Base-by-base conservation (phyloP, 2,888 invertebrate genomes). In the Stenichneumon culpator region DNA sequence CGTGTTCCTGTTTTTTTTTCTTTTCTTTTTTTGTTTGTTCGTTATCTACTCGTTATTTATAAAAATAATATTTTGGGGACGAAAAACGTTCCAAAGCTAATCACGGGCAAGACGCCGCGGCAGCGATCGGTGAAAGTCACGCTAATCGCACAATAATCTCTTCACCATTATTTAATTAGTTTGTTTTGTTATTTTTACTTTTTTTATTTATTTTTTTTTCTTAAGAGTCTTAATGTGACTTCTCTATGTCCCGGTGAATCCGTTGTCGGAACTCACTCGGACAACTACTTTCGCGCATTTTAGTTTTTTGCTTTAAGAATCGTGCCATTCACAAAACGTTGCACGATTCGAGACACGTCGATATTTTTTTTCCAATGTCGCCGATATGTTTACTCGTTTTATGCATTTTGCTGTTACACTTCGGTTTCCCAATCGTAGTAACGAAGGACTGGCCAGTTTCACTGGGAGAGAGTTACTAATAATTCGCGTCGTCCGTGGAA, bases 31-130 rank as follows among this genome's bases (percentile, higher is more conserved):
- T 69, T 54, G 22, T 39, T 44, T 63, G 39, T 70, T 19, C 22
- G 52, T 87, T 86, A 88, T 88, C 83, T 87, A 86, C 89, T 90
- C 89, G 88, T 91, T 92, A 91, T 93, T 91, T 93, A 93, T 92
- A 93, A 93, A 93, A 93, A 93, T 93, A 93, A 93, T 91, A 91
- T 93, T 93, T 91, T 91, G 90, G 90, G 77, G 91, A 91, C 90
- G 90, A 91, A 83, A 89, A 92, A 93, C 89, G 89, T 89, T 90
- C 87, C 88, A 89, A 90, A 82, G 83, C 69, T 84, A 77, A 81
- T 69, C 47, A 82, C 81, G 77, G 86, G 87, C 89, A 68, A 90
- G 86, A 89, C 73, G 77, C 50, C 79, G 77, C 63, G 67, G 68
- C 70, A 72, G 68, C 44, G 69, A 78, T 79, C 79, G 28, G 65